phyloP scores from a whole-genome alignment of 2,888 invertebrate species.

The Celastrina argiolus region DNA sequence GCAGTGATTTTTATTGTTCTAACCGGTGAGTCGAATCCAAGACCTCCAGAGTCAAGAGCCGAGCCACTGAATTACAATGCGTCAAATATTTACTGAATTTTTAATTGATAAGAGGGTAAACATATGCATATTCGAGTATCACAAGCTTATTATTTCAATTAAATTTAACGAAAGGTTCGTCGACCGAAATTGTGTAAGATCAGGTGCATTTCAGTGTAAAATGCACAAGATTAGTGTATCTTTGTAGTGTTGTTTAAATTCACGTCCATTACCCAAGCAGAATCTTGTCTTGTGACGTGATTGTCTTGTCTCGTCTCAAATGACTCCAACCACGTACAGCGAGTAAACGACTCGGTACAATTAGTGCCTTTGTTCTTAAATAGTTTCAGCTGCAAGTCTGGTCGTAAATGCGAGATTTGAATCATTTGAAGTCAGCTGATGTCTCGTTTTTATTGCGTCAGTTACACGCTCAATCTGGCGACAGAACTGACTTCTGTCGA shows the following conservation, averaged over 20 bases:
- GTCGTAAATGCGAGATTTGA: neutral
- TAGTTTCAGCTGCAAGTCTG: neutral
- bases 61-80: too few species aligned
- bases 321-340: neutral
- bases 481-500: too few species aligned
- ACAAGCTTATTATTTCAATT: too few species aligned
- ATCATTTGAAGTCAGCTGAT: neutral
- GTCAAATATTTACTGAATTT: too few species aligned
- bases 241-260: conserved; percentile 2
- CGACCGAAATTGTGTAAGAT: too few species aligned
- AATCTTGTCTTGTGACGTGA: neutral
- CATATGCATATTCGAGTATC: too few species aligned
- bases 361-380: conserved; percentile 16
- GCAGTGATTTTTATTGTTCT: too few species aligned
- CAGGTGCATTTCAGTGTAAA: neutral
- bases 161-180: too few species aligned
- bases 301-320: neutral
- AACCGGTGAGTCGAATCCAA: too few species aligned
- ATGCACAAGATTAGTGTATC: neutral
- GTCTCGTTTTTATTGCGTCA: neutral
- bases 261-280: neutral
- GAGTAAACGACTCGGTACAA: neutral
- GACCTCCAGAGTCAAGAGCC: too few species aligned
- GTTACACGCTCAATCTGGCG: too few species aligned
- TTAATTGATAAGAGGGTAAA: too few species aligned